phyloP scores from a whole-genome alignment of 2,113 vertebrate species.

The Mionectes macconnelli region DNA sequence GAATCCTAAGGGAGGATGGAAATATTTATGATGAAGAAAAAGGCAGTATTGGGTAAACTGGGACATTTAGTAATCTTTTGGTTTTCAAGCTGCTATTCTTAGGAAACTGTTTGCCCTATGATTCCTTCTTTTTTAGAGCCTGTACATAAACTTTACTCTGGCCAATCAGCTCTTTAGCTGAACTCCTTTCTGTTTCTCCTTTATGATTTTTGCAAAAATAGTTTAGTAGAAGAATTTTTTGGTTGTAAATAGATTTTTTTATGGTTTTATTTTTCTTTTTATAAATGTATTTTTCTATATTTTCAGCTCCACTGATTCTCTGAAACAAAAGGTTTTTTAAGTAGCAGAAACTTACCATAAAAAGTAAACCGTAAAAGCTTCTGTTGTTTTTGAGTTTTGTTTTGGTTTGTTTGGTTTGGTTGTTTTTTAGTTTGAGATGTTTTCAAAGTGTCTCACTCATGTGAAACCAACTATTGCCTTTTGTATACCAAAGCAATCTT shows the following conservation, averaged over 20 bases:
- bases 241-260: not conserved
- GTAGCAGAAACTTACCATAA: not conserved
- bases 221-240: not conserved
- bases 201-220: not conserved
- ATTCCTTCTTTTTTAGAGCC: not conserved
- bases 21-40: not conserved
- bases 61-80: not conserved
- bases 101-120: not conserved
- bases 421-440: not conserved
- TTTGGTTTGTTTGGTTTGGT: no score
- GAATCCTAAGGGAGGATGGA: not conserved
- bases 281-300: not conserved
- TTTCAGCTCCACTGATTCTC: not conserved
- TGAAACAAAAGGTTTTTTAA: not conserved
- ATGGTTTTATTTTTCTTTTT: no score
- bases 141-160: not conserved
- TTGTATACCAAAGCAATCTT: not conserved
- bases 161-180: not conserved
- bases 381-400: no score
- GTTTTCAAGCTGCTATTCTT: not conserved
- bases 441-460: not conserved
- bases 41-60: not conserved
- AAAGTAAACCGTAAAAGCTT: no score
- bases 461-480: not conserved
- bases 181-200: not conserved